A percentile compares a stretch with the other conserved stretches of the same genome.
Evolutionary conservation across 2,888 invertebrate species (phyloP).

Genomic region (Mayetiola destructor): DNA sequence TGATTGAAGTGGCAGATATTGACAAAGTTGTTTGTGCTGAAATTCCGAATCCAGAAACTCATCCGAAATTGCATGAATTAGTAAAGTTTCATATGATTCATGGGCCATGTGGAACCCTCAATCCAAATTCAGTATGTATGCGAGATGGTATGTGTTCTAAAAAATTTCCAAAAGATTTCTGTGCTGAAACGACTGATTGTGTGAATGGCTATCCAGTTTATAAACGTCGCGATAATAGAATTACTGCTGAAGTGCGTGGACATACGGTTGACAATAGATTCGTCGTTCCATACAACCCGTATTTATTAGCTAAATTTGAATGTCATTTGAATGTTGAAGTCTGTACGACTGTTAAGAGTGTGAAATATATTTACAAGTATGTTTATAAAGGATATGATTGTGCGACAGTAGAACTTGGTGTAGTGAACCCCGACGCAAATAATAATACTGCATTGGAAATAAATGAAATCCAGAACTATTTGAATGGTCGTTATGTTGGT

Average conservation of each 20-base stretch:
- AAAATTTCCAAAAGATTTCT: constrained; percentile 22
- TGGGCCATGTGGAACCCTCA: constrained; percentile 27
- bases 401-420: constrained; percentile 15
- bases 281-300: constrained; percentile 25
- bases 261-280: constrained; percentile 24
- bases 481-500: constrained; percentile 21
- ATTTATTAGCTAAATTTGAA: not conserved
- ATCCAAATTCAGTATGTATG: constrained; percentile 29
- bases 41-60: constrained; percentile 23
- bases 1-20: constrained; percentile 16
- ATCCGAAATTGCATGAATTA: constrained; percentile 23
- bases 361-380: constrained; percentile 16
- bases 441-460: constrained; percentile 18
- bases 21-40: constrained; percentile 19
- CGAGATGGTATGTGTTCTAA: constrained; percentile 26
- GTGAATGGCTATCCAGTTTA: constrained; percentile 27
- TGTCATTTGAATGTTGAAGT: constrained; percentile 9
- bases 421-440: constrained; percentile 14
- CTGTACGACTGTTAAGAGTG: not conserved
- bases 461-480: constrained; percentile 21
- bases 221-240: constrained; percentile 20
- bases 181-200: constrained; percentile 23
- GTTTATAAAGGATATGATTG: constrained; percentile 21
- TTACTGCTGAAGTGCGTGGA: not conserved
- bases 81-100: constrained; percentile 25